Base-by-base conservation (phyloP, 2,113 vertebrate species). In the Dromiciops gliroides region DNA sequence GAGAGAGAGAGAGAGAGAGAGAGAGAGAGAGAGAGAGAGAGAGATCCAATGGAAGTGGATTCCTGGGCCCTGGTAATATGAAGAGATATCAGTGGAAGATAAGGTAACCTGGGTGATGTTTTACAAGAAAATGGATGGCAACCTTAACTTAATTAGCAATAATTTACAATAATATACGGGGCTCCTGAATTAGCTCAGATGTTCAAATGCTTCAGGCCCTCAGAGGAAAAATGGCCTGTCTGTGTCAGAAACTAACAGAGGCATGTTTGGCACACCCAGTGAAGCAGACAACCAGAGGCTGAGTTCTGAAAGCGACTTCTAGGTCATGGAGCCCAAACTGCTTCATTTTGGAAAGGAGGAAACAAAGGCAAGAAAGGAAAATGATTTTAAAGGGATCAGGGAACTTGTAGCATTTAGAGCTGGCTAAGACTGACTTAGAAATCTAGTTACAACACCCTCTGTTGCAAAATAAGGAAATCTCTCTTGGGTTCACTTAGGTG, bases 111-210 rank as follows among this genome's bases (percentile, higher is more conserved):
- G 89, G 89, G 89, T 49, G 48, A 44, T 94, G 95, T 95, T 50
- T 95, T 92, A 48, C 89, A 75, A 48, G 95, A 83, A 97, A 96
- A 48, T 0, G 67, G 96, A 48, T 94, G 91, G 88, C 92, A 90
- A 91, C 95, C 91, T 93, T 94, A 94, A 96, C 92, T 96, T 92
- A 97, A 97, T 95, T 90, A 97, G 97, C 2, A 94, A 4, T 94
- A 90, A 51, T 96, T 97, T 97, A 92, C 3, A 60, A 91, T 95
- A 90, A 96, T 92, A 92, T 95, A 92, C 89, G 67, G 96, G 93
- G 53, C 92, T 90, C 44, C 50, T 97, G 94, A 96, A 98, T 96
- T 98, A 96, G 91, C 94, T 92, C 75, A 93, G 95, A 67, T 96
- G 60, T 96, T 95, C 49, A 0, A 93, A 96, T 49, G 24, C 31